Evolutionary conservation across 2,888 invertebrate genomes (phyloP), one percentile per base, ranked within the genome.

Genomic region (Noctua pronuba): DNA sequence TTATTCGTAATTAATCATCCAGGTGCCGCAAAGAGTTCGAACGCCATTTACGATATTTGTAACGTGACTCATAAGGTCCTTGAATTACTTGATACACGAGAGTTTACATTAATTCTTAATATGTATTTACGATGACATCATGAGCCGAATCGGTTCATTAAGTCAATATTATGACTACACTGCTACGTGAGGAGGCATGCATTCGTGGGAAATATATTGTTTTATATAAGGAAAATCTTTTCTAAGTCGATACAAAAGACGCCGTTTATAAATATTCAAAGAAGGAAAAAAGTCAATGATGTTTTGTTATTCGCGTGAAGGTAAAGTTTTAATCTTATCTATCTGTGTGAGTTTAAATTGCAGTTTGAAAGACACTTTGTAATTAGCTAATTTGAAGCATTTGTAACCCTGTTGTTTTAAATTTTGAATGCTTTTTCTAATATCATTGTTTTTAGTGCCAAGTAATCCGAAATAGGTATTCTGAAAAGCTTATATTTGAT

Each of bases 51-150:
- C 10, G 35, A 44, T 69, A 72, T 65, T 65, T 35, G 24, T 31
- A 46, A 52, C 4, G 73, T 65, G 65, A 79, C 75, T 73, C 49
- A 73, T 74, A 58, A 31, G 35, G 38, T 68, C 38, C 38, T 69
- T 35, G n/a, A 41, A 46, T 10, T 35, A 18, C 10, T 73, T 60
- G 28, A 65, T 66, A 73, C 52, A 52, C n/a, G 41, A 69, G 35
- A 41, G 21, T 73, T 75, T 60, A 65, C 28, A 68, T 69, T 68
- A 74, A 46, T 28, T 62, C 41, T n/a, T 62, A 62, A 62, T 73
- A 73, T 35, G 65, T 66, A 70, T 79, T 60, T 31, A 49, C 16
- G 69, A 58, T 83, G 83, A 83, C 52, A 49, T 83, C 83, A 83
- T 58, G 21, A 73, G 31, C 49, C 28, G 8, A 70, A 75, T 79